phyloP scores from a whole-genome alignment of 2,888 invertebrate genomes.

The Trissolcus brochymenae region DNA sequence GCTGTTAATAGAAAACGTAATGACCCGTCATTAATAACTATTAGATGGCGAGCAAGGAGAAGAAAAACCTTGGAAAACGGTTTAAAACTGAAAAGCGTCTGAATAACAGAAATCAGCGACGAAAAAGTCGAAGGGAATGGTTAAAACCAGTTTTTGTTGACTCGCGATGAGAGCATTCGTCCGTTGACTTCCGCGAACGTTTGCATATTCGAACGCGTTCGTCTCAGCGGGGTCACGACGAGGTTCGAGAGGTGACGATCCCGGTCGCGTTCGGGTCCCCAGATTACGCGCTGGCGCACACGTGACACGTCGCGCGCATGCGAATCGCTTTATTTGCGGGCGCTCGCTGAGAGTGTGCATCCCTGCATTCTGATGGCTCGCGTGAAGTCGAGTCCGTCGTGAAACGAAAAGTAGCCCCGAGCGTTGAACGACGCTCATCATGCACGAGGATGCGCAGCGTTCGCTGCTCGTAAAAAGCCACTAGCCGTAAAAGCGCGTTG shows the following conservation, averaged over 20 bases:
- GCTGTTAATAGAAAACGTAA: too few species aligned
- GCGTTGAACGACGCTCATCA: too few species aligned
- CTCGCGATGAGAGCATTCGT: slow-evolving; percentile 8
- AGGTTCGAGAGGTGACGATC: slow-evolving; percentile 18
- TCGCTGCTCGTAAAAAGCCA: too few species aligned
- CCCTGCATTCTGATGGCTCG: too few species aligned
- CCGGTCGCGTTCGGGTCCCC: slow-evolving; percentile 12
- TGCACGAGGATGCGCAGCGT: too few species aligned
- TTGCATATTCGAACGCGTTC: slow-evolving; percentile 26
- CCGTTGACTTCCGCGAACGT: slow-evolving; percentile 16
- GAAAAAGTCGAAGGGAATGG: slow-evolving; percentile 6
- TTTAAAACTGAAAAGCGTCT: slow-evolving; percentile 16
- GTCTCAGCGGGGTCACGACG: slow-evolving; percentile 4
- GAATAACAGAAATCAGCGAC: slow-evolving; percentile 24
- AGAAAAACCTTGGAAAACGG: background rate
- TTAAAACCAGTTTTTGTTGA: slow-evolving; percentile 21
- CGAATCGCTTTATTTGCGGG: slow-evolving; percentile 68
- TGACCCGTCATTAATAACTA: too few species aligned
- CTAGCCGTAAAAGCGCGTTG: too few species aligned
- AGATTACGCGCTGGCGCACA: slow-evolving; percentile 26
- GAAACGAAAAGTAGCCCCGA: too few species aligned
- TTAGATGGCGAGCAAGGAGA: too few species aligned
- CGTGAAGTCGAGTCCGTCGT: too few species aligned
- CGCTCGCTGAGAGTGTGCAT: too few species aligned
- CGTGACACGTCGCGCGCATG: slow-evolving; percentile 61